Conservation (phyloP, 2,888 invertebrate genomes). For the Orchestes rusci region DNA sequence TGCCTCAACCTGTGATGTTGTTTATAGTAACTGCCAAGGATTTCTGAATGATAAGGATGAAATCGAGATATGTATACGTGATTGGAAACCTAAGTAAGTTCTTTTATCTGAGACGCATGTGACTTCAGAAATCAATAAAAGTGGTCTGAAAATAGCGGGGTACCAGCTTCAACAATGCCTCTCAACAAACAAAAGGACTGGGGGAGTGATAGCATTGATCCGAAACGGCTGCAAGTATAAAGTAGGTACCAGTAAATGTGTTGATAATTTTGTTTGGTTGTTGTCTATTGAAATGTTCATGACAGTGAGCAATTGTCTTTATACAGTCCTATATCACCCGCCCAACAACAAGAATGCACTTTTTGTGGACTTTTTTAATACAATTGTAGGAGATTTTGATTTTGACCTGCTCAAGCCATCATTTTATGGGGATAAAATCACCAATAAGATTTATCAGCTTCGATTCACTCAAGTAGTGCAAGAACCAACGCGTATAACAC, state of each 20-base stretch:
- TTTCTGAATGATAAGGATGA: neutral
- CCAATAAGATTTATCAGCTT: neutral
- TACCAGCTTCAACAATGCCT: neutral
- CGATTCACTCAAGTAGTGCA: neutral
- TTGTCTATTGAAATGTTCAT: too few relatives aligned
- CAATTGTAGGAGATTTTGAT: too few relatives aligned
- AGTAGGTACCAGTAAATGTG: neutral
- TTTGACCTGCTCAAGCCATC: neutral
- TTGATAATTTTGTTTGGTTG: neutral
- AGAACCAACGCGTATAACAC: constrained; percentile 1
- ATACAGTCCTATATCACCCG: neutral
- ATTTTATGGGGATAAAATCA: constrained; percentile 1
- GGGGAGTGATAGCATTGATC: neutral
- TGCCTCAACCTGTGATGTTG: neutral
- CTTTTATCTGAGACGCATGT: too few relatives aligned
- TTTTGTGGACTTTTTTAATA: neutral
- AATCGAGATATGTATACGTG: too few relatives aligned
- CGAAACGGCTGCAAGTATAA: neutral
- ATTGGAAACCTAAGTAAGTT: too few relatives aligned
- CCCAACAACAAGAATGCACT: neutral
- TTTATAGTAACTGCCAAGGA: neutral
- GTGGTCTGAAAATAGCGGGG: neutral
- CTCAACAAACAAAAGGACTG: neutral
- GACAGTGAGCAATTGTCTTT: too few relatives aligned
- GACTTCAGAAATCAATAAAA: neutral